Evolutionary conservation across 2,888 invertebrate genomes (phyloP), one percentile per base, ranked within the genome.

Genomic region (Clitarchus hookeri): DNA sequence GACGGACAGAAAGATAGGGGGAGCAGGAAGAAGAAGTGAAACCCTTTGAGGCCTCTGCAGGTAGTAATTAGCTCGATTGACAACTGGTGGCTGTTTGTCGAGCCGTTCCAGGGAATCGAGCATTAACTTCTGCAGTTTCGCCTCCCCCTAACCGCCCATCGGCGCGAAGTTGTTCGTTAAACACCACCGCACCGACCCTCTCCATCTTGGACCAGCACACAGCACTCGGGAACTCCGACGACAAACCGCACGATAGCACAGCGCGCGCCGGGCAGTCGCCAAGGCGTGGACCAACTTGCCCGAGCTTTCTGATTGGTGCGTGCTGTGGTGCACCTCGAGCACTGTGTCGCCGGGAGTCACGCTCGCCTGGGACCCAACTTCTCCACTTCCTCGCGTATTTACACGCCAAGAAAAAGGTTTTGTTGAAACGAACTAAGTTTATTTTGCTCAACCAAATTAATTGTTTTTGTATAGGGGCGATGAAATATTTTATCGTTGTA

Each of bases 21-120:
- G 53, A 16, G 8, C 53, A 53, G 19, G 53, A n/a, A n/a, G 53
- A 53, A 65, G 65, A 65, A 65, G 65, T 19, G 6, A 23, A 23
- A 19, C 16, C 11, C 65, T 65, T 65, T 65, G 65, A 65, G 65
- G 65, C 23, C n/a, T 11, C 65, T 8, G 65, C 65, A 65, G 65
- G 65, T 65, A 65, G 65, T 65, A 65, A 65, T 65, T 65, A 65
- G 65, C 65, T 65, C 65, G 65, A 65, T 65, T 23, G 16, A 65
- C 65, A 65, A 65, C 65, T 65, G 65, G 65, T 19, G 65, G 65
- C 65, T 65, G 65, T 65, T 65, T 65, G 65, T 23, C 19, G 65
- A 11, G 65, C 65, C 65, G 65, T 65, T 65, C 65, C 65, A 65
- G 65, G 65, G 65, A 6, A 65, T 65, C 65, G 65, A 23, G 65